Conservation (phyloP, 2,888 invertebrate genomes). For the Nephrotoma guestfalica region DNA sequence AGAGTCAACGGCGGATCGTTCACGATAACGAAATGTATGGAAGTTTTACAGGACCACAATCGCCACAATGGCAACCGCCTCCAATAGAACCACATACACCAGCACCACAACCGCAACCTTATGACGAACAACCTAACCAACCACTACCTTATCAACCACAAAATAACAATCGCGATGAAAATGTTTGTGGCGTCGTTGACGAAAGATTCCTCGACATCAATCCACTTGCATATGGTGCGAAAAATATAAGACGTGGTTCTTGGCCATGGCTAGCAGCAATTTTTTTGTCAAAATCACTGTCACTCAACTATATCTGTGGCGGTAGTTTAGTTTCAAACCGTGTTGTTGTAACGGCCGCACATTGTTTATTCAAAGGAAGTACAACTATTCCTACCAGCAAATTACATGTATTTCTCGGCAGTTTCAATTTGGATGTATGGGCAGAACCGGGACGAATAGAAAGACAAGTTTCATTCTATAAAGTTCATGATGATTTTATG, state of each 20-base stretch:
- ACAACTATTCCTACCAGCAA: conserved; percentile 16
- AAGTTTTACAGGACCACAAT: neutral
- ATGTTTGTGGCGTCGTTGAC: neutral
- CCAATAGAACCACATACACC: neutral
- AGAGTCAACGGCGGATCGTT: neutral
- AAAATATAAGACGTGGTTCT: conserved; percentile 33
- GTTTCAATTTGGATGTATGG: conserved; percentile 33
- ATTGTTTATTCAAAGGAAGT: conserved; percentile 21
- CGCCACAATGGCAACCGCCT: neutral
- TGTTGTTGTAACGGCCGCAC: conserved; percentile 31
- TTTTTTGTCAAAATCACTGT: conserved; percentile 31
- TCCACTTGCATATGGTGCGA: conserved; percentile 20
- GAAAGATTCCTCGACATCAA: neutral
- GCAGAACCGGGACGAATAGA: conserved; percentile 22
- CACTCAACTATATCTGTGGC: conserved; percentile 29
- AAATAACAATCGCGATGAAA: neutral
- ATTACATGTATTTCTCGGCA: conserved; percentile 33
- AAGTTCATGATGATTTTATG: conserved; percentile 32
- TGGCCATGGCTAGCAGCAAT: conserved; percentile 58
- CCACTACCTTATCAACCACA: too few relatives aligned
- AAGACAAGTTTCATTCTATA: neutral
- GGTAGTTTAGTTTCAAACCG: conserved; percentile 26
- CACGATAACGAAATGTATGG: neutral
- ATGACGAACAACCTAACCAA: neutral
- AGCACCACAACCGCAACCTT: neutral